Base-by-base conservation (phyloP, 2,888 invertebrate species). In the Hemithea aestivaria region DNA sequence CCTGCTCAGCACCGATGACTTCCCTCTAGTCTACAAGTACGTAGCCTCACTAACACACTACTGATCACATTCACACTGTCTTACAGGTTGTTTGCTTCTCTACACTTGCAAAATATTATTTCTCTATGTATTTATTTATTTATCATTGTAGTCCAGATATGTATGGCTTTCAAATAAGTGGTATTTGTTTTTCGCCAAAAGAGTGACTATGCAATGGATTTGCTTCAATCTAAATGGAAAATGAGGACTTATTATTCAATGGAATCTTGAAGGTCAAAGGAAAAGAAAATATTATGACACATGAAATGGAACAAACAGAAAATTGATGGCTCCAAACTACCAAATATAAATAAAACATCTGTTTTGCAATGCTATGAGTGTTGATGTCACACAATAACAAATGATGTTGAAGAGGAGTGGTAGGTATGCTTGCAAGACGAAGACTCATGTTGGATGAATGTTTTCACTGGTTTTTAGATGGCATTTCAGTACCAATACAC, bases 1-100 rank as follows among this genome's bases (percentile, higher is more conserved):
- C 53, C 91, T 96, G 42, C 93, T 96, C 72, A 92, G 91, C 87
- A 89, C 91, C 10, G 93, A 93, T 51, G 94, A 94, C 84, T 92
- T 95, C 69, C 95, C 95, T 7, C 89, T 92, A 32, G 89, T 93
- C 55, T 95, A 94, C 90, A 94, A 94, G 95, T 95, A 91, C 90
- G 93, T 90, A 73, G 46, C 30, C 33, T 49, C 49, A 55, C 36
- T 31, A 16, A 46, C 33, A 52, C 49, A 46, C 39, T 40, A 37
- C 35, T 21, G 20, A 73, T 62, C 65, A 64, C 54, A 6, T 31
- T 54, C 65, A 73, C 80, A 77, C 74, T 57, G 51, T 56, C 60
- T 73, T 75, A 64, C 79, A 78, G 78, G 70, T 58, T 60, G 45
- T 59, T 55, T 33, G 40, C 62, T 59, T 62, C 49, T 59, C 49